A percentile compares a stretch with the other conserved stretches of the same genome.
These are phyloP conservation scores for Petaurus breviceps DNA, from an alignment of 2,113 vertebrate genomes.

Conservation along the genomic window DNA sequence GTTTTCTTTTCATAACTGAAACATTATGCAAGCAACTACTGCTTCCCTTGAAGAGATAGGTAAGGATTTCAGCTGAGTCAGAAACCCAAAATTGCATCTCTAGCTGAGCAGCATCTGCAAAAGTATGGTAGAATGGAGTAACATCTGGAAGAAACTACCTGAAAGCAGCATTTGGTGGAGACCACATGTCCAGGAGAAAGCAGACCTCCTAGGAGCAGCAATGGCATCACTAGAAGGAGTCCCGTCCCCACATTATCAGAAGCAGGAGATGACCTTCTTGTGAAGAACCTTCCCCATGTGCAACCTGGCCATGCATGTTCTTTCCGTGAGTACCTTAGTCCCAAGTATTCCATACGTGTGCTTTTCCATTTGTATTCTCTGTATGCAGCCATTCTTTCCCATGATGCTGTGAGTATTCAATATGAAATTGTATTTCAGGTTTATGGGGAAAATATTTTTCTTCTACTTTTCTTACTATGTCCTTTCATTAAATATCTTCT, in stretches of 20 bases:
- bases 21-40: neutral
- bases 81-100: neutral
- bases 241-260: neutral
- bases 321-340: neutral
- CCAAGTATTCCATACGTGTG: neutral
- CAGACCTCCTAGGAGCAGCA: neutral
- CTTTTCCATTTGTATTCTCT: neutral
- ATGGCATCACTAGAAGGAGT: neutral
- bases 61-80: neutral
- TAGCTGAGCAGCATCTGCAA: neutral
- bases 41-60: neutral
- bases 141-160: neutral
- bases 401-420: neutral
- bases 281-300: neutral
- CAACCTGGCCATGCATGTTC: neutral
- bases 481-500: neutral
- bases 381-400: neutral
- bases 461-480: neutral
- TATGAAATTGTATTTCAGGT: neutral
- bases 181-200: neutral
- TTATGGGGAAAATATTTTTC: neutral
- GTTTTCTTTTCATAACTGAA: neutral
- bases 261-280: neutral
- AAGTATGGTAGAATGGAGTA: neutral
- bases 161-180: neutral